Conservation (phyloP, 2,888 invertebrate species). For the Tetheella fluctuosa region DNA sequence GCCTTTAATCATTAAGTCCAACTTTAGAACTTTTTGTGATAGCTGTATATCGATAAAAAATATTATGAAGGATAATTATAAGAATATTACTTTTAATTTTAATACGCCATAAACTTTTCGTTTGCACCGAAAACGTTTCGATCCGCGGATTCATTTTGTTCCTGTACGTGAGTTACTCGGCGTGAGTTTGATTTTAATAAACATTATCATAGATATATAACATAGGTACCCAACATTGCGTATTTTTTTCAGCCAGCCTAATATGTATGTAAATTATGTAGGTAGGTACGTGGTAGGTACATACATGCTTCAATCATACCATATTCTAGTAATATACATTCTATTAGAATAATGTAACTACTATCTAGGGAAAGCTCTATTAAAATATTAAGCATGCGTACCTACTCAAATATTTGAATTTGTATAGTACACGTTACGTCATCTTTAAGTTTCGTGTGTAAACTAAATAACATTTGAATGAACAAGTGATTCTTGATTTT, state of each 20-base stretch:
- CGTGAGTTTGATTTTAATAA: conserved; percentile 44
- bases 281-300: too few relatives aligned
- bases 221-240: background rate
- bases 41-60: too few relatives aligned
- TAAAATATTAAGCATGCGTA: background rate
- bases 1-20: too few relatives aligned
- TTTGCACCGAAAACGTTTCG: conserved; percentile 19
- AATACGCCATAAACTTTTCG: background rate
- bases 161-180: conserved; percentile 47
- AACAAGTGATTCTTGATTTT: conserved; percentile 19
- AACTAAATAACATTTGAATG: background rate
- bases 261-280: too few relatives aligned
- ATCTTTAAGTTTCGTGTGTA: background rate
- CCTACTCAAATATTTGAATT: too few relatives aligned
- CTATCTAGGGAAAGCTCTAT: background rate
- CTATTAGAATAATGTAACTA: too few relatives aligned
- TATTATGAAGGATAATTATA: too few relatives aligned
- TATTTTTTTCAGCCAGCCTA: background rate
- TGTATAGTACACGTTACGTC: background rate
- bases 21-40: too few relatives aligned
- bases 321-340: background rate
- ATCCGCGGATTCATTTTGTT: conserved; percentile 52
- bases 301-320: too few relatives aligned
- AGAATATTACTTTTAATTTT: background rate
- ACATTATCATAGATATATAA: background rate